Base-by-base conservation (phyloP, 2,888 invertebrate species). In the Carterocephalus palaemon region DNA sequence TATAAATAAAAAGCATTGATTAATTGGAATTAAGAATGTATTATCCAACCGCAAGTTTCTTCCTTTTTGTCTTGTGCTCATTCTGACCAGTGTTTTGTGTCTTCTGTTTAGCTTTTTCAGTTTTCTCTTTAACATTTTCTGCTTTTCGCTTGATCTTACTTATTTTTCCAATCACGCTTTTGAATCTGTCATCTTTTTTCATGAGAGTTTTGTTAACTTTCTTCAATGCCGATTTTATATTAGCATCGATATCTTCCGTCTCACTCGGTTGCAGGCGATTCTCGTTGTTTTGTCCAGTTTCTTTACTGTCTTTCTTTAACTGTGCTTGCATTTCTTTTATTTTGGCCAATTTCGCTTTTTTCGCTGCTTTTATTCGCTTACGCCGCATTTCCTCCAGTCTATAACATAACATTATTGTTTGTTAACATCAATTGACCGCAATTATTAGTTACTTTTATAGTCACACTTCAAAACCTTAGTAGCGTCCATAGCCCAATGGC, bases 161-260 rank as follows among this genome's bases (percentile, higher is more conserved):
- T 1, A 88, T 71, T 53, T 86, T 87, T 1, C 83, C 85, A 0
- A 87, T 85, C 2, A 87, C 80, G 48, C 80, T 69, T 51, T 84
- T 86, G 24, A 88, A 88, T 16, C 88, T 60, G 1, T 78, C 76
- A 26, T 88, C 88, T 54, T 75, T 84, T 50, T 84, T 88, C 86
- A 87, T 87, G 0, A 88, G 51, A 2, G 56, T 69, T 46, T 72
- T 87, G 39, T 85, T 87, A 0, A 85, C 75, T 62, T 75, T 78
- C 56, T 75, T 85, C 39, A 86, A 47, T 1, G 68, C 62, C 0
- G 70, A 63, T 51, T 79, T 85, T 34, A 87, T 83, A 1, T 64
- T 62, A 0, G 64, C 57, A 24, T 85, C 86, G 1, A 85, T 72
- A 36, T 82, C 60, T 13, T 65, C 64, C 2, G 42, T 38, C 24